Evolutionary conservation across 2,888 invertebrate genomes (phyloP), one percentile per base, ranked within the genome.

Genomic region (Temnothorax ravouxi): DNA sequence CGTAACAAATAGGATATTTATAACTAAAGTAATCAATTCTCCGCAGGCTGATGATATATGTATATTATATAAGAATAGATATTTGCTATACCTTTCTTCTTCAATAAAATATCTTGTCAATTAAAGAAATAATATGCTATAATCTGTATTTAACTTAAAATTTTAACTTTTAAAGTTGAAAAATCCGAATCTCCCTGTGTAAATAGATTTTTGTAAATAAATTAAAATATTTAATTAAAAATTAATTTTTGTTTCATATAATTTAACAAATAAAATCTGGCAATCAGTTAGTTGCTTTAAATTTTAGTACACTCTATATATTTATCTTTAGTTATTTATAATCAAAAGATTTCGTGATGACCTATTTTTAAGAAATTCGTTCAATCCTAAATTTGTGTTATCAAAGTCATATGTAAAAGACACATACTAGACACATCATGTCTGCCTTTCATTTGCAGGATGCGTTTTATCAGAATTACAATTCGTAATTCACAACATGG

Each of bases 401-500:
- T 21, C 1, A 61, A 62, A 47, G 29, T 59, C 18, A 13, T 18
- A 29, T 2, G 13, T 34, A 11, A 29, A 29, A 44, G 15, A 21
- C 1, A 3, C 1, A 2, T 18, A 21, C 1, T 2, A 18, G 34
- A 15, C 6, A 44, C 1, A 59, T 29, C 59, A n/a, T 29, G 44
- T 44, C 29, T 54, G 9, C 8, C 21, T n/a, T 79, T 77, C 5
- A 41, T 44, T 44, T n/a, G n/a, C n/a, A n/a, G 2, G n/a, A 38
- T 3, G 47, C 0, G 13, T 72, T 38, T 72, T 59, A 59, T 72
- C 6, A 15, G 5, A 72, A 71, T 79, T 59, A 79, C 15, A 41
- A 56, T 80, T 13, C 38, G 47, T 80, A 80, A 80, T 80, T 80
- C 34, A 59, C 47, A 71, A 80, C 25, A 80, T 72, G 15, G 56